These are phyloP conservation scores for Hippolais icterina DNA, from an alignment of 2,113 vertebrate species.

Conservation along the genomic window DNA sequence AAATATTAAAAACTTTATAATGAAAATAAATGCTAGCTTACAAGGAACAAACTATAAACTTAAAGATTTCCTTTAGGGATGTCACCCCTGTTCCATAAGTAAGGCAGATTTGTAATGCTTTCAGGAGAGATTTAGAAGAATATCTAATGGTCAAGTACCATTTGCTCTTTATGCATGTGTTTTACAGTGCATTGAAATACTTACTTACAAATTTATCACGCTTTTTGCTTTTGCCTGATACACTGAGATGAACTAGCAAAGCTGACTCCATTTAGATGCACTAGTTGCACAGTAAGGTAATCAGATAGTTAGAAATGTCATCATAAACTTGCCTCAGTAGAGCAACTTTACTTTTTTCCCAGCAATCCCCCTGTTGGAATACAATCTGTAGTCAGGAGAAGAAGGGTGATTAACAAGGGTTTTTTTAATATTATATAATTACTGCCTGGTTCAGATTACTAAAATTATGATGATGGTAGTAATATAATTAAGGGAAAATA, in stretches of 20 bases:
- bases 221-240: neutral
- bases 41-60: neutral
- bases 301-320: constrained; percentile 34
- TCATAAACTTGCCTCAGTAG: neutral
- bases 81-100: neutral
- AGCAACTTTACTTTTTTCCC: constrained; percentile 47
- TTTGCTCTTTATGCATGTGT: constrained; percentile 2
- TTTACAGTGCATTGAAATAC: neutral
- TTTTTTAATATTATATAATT: constrained; percentile 8
- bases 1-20: neutral
- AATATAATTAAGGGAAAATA: neutral
- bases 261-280: neutral
- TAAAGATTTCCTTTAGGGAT: neutral
- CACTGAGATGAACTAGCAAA: constrained; percentile 5
- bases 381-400: constrained; percentile 7
- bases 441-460: neutral
- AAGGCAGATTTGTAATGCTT: neutral
- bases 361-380: neutral
- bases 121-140: neutral
- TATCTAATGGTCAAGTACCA: neutral
- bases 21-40: neutral
- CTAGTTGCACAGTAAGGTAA: constrained; percentile 51
- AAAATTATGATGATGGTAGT: neutral
- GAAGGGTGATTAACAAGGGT: neutral
- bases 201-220: neutral